These are phyloP conservation scores for Lithophane ornitopus DNA, from an alignment of 2,888 invertebrate genomes.

Conservation along the genomic window DNA sequence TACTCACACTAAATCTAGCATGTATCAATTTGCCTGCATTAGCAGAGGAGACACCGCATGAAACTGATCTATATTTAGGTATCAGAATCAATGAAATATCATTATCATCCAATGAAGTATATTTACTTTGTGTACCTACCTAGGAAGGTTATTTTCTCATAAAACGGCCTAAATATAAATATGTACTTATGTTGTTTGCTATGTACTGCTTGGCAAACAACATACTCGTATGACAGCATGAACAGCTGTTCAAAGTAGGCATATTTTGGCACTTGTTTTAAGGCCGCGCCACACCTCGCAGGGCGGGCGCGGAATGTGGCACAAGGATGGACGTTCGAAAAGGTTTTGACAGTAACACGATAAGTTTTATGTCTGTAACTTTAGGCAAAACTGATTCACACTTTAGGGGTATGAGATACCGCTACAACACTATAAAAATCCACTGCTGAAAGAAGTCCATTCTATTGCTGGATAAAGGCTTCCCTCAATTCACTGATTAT, in stretches of 20 bases:
- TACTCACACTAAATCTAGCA: neutral
- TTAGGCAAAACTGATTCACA: neutral
- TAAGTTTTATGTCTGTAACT: neutral
- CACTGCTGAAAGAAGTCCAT: neutral
- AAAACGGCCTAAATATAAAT: neutral
- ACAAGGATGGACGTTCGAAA: conserved; percentile 76
- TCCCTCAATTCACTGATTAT: neutral
- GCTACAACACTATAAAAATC: too few relatives aligned
- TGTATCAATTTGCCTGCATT: neutral
- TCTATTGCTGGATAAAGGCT: neutral
- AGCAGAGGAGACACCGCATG: neutral
- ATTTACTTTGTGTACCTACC: neutral
- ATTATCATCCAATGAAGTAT: neutral
- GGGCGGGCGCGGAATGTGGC: conserved; percentile 70
- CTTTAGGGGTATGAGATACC: too few relatives aligned
- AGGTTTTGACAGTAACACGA: conserved; percentile 1
- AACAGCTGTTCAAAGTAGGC: conserved; percentile 14
- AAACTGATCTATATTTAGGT: neutral
- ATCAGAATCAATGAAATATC: neutral
- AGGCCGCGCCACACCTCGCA: conserved; percentile 53
- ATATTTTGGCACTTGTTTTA: conserved; percentile 41
- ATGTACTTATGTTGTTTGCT: neutral
- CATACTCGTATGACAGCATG: neutral
- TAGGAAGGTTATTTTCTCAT: neutral
- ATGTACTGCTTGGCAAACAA: neutral